Percentiles rank a stretch among this genome's conserved stretches.
phyloP scores from a whole-genome alignment of 2,888 invertebrate species.

The Ophion ventricosus region DNA sequence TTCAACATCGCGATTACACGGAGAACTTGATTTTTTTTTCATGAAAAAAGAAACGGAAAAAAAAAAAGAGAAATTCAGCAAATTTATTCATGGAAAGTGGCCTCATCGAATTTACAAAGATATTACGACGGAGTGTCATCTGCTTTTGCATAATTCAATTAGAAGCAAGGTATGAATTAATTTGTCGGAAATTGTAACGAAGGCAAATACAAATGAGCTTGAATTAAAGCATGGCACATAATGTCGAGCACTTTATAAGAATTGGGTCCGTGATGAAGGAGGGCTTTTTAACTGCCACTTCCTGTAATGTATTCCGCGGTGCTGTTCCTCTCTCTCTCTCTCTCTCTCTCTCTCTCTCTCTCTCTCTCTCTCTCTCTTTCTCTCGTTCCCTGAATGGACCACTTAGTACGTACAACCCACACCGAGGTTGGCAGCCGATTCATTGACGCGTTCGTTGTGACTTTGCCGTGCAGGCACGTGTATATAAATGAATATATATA shows the following conservation, averaged over 20 bases:
- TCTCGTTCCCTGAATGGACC: slow-evolving; percentile 76
- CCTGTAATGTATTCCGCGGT: slow-evolving; percentile 80
- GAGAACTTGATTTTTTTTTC: too few species aligned
- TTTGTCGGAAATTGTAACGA: slow-evolving; percentile 37
- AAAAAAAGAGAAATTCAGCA: background rate
- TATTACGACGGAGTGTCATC: too few species aligned
- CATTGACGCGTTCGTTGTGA: slow-evolving; percentile 45
- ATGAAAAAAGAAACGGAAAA: too few species aligned
- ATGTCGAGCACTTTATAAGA: slow-evolving; percentile 56
- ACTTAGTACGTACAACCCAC: slow-evolving; percentile 77
- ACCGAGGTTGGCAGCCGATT: slow-evolving; percentile 49
- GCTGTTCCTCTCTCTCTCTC: slow-evolving; percentile 52
- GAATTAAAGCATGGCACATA: slow-evolving; percentile 50
- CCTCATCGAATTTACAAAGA: too few species aligned
- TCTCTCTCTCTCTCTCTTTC: slow-evolving; percentile 48
- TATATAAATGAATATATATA: background rate
- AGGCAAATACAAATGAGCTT: slow-evolving; percentile 29
- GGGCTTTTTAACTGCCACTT: slow-evolving; percentile 80
- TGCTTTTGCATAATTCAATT: background rate
- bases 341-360: slow-evolving; percentile 51
- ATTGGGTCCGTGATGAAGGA: slow-evolving; percentile 64
- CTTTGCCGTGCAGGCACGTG: background rate
- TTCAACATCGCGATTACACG: too few species aligned
- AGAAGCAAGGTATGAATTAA: slow-evolving; percentile 14
- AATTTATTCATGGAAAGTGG: background rate